These are phyloP conservation scores for Ophioderma brevispina DNA, from an alignment of 35 echinoderm and acorn worm species.

Conservation along the genomic window DNA sequence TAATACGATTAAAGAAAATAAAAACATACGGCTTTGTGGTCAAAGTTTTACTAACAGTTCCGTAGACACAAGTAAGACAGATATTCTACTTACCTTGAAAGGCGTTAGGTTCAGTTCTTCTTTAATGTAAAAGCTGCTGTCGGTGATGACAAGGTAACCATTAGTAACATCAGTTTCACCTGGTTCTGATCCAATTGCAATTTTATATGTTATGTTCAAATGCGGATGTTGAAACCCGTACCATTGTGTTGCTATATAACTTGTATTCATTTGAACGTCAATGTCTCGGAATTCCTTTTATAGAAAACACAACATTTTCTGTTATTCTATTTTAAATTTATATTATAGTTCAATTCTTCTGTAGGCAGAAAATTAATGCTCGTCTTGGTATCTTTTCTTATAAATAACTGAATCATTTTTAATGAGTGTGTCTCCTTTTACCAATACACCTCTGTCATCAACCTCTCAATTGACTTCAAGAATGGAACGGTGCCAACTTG, in stretches of 20 bases:
- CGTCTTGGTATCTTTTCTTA: too few relatives aligned
- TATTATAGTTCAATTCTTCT: too few relatives aligned
- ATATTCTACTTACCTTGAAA: neutral
- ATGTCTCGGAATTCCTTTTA: neutral
- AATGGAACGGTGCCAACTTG: too few relatives aligned
- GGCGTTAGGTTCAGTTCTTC: neutral
- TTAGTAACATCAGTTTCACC: slow-evolving; percentile 20
- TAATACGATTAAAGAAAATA: neutral
- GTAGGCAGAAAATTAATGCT: too few relatives aligned
- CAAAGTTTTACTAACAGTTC: neutral
- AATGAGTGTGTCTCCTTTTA: too few relatives aligned
- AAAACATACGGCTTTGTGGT: neutral
- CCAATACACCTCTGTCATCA: too few relatives aligned
- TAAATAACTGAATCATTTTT: too few relatives aligned
- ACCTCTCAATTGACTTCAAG: too few relatives aligned
- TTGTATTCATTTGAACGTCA: slow-evolving; percentile 15
- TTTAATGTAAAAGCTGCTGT: neutral
- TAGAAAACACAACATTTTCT: too few relatives aligned
- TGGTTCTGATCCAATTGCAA: slow-evolving; percentile 10
- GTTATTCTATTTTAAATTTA: too few relatives aligned
- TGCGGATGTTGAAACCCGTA: slow-evolving; percentile 50
- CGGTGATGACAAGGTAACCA: neutral
- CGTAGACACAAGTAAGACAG: neutral
- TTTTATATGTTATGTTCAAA: slow-evolving; percentile 41
- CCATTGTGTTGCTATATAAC: slow-evolving; percentile 2